A percentile compares a stretch with the other conserved stretches of the same genome.
These are phyloP conservation scores for Xanthia icteritia DNA, from an alignment of 2,888 invertebrate species.

Conservation along the genomic window DNA sequence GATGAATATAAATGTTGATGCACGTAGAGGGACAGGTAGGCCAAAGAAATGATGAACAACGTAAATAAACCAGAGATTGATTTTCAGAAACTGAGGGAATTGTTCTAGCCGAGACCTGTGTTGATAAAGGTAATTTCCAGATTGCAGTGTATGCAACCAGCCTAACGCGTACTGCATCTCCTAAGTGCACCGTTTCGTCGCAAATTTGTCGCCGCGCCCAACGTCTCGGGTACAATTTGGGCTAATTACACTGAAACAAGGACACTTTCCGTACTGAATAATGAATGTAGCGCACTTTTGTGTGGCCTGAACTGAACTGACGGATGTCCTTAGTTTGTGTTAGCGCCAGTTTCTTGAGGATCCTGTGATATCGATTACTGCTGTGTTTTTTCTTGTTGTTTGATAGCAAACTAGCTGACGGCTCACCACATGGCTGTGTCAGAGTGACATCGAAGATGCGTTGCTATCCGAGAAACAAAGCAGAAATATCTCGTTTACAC, in stretches of 20 bases:
- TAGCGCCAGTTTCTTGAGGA: background rate
- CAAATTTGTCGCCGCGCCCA: slow-evolving; percentile 64
- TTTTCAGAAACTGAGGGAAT: background rate
- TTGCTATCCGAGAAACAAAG: background rate
- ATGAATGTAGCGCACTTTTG: slow-evolving; percentile 62
- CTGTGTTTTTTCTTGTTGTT: background rate
- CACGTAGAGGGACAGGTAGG: background rate
- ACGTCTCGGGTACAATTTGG: slow-evolving; percentile 65
- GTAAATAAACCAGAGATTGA: background rate
- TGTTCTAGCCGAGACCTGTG: background rate
- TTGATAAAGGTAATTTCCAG: background rate
- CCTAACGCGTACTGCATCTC: slow-evolving; percentile 57
- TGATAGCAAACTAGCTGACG: background rate
- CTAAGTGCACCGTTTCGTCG: slow-evolving; percentile 66
- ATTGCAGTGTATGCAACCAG: slow-evolving; percentile 36
- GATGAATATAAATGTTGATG: background rate
- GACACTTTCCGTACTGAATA: slow-evolving; percentile 63
- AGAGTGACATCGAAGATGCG: background rate
- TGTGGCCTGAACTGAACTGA: slow-evolving; percentile 26
- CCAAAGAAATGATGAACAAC: background rate
- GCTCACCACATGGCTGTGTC: background rate
- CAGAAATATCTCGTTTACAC: background rate
- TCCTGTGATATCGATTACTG: background rate
- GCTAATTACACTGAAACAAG: slow-evolving; percentile 69
- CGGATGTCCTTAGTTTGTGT: slow-evolving; percentile 7